Base-by-base conservation (phyloP, 2,888 invertebrate species). In the Rosalia funebris region DNA sequence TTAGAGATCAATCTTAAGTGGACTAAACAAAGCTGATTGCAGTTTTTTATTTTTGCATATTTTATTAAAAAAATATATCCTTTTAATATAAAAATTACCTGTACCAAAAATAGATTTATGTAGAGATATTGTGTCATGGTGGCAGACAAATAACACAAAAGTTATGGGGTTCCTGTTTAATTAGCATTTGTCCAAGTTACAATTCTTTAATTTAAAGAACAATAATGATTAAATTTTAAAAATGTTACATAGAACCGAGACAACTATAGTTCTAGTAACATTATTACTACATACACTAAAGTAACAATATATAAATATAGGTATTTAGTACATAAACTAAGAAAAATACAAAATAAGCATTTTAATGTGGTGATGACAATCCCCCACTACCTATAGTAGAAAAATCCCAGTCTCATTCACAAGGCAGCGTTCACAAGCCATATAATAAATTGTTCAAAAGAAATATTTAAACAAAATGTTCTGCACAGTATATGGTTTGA, bases 331-430 rank as follows among this genome's bases (percentile, higher is more conserved):
- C 17, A 48, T 36, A 50, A 66, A 59, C 55, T 44, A 53, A 45
- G 57, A 31, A 58, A 63, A 58, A 65, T 63, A 65, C 47, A 67
- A 67, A 67, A 59, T 62, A 68, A 65, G 62, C 61, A 60, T 58
- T 65, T 60, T 52, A 50, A 60, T 57, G 55, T 63, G 63, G 63
- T 42, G 53, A 63, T 56, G 45, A 44, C 46, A 46, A 56, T 56
- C 45, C 47, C n/a, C 63, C 66, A 68, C 61, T 65, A 60, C 59
- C 41, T 65, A 70, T 54, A 67, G 69, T 75, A 74, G 70, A 75
- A 78, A 76, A 79, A 73, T 74, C 69, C 78, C 78, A 78, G 78
- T 78, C 78, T 79, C 78, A 74, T 77, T 73, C 76, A 73, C 75
- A 77, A 75, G 76, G 75, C 76, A 76, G 73, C 75, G 67, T 74